Evolutionary conservation across 2,797 vertebrate species (phyloP), one percentile per base, ranked within the genome.

Genomic region (Pteropus rufus): DNA sequence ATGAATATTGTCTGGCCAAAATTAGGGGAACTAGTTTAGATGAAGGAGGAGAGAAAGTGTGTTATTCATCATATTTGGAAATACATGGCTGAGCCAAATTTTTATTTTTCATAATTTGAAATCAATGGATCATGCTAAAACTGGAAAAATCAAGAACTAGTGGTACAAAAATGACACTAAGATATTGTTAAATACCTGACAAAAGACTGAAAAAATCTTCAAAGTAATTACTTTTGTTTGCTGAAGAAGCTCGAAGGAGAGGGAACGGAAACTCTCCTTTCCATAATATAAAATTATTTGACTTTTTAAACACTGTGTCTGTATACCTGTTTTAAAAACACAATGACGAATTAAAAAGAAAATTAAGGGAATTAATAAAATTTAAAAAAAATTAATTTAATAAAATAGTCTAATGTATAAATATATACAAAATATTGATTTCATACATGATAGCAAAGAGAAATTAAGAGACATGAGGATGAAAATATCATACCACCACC

Each of bases 121-220:
- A 80, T 79, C n/a, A 72, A 26, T 52, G 72, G 23, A 2, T 67
- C 1, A 12, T 23, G 16, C 18, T 7, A 7, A 26, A 73, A 60
- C 4, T 11, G 21, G 79, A 73, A 92, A 92, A 79, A 11, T 24
- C 23, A 89, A 96, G 23, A 31, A 36, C 72, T 23, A 31, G 10
- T 2, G 9, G 3, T 26, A 44, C 3, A 34, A 5, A 76, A 73
- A 24, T 12, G 23, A 56, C 39, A 16, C 9, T 39, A 75, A 89
- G 21, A 26, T 60, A n/a, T 3, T 67, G 41, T n/a, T 41, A n/a
- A 60, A 26, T 21, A 19, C 24, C 15, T 62, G 7, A 16, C 19
- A 73, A 79, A 92, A 60, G 8, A 24, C 73, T n/a, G 31, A 7
- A 80, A 73, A n/a, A 39, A 19, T 14, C 14, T 54, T 31, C 29